These are phyloP conservation scores for Drosophila persimilis DNA, from an alignment of 1,140 invertebrate species.

Conservation along the genomic window DNA sequence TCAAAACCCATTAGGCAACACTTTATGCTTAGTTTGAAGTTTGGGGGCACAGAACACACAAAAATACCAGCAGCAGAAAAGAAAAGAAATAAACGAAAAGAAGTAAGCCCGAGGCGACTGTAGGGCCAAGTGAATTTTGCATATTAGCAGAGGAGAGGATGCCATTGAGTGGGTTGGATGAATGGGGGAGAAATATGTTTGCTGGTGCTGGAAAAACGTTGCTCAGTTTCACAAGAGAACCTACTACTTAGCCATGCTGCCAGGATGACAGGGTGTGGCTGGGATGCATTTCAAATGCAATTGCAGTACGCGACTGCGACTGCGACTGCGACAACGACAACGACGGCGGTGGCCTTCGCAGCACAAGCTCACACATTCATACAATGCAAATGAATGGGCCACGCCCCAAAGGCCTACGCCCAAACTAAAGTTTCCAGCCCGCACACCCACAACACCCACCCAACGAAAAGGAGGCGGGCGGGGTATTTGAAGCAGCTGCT, in stretches of 20 bases:
- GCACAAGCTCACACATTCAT: constrained; percentile 2
- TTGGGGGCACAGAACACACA: constrained; percentile 46
- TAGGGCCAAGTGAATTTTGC: constrained; percentile 64
- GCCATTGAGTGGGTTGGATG: background rate
- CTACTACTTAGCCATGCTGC: constrained; percentile 34
- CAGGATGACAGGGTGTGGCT: constrained; percentile 24
- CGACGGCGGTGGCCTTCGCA: constrained; percentile 1
- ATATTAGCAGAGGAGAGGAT: constrained; percentile 54
- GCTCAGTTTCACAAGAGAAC: constrained; percentile 42
- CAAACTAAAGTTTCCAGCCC: constrained; percentile 38
- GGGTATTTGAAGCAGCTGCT: constrained; percentile 54
- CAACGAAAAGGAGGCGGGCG: background rate
- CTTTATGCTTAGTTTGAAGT: constrained; percentile 80
- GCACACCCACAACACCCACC: background rate
- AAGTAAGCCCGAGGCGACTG: constrained; percentile 37
- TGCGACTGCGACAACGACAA: background rate
- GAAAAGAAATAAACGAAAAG: constrained; percentile 38
- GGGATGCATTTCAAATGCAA: constrained; percentile 69
- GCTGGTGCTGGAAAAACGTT: constrained; percentile 65
- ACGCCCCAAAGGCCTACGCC: constrained; percentile 53
- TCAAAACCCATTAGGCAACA: constrained; percentile 81
- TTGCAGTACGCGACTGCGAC: constrained; percentile 43
- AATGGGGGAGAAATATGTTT: constrained; percentile 19
- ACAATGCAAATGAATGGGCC: constrained; percentile 71
- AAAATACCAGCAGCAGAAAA: constrained; percentile 22